Base-by-base conservation (phyloP, 2,113 vertebrate species). In the Eonycteris spelaea region DNA sequence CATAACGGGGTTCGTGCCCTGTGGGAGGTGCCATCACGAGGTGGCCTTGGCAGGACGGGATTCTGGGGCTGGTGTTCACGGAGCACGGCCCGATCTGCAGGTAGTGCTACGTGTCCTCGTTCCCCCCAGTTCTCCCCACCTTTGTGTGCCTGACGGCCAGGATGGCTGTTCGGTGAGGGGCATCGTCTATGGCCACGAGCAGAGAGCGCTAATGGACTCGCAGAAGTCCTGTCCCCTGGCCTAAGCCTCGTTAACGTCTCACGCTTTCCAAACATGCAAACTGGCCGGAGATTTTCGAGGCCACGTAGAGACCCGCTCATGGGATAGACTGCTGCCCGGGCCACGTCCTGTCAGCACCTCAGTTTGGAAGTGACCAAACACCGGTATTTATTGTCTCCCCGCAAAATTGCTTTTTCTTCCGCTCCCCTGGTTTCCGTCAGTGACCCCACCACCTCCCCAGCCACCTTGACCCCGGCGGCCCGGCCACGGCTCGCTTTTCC, bases 81-180 rank as follows among this genome's bases (percentile, higher is more conserved):
- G 0, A 40, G 48, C 11, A 3, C 55, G 86, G 19, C 43, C 24
- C 22, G 26, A 15, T 51, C 28, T 12, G 48, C 48, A 33, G 38
- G 14, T 15, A n/a, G 6, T 10, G 40, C 40, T 40, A 5, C 0
- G 2, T 0, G 0, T 55, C 40, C 38, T 30, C 53, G 0, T 24
- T 2, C 33, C 53, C 68, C 18, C 4, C 14, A 1, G 10, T 3
- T 5, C 3, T 28, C n/a, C 38, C 40, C 30, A 24, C 8, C 21
- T 90, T 35, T 75, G 33, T 33, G 85, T 9, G 70, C 61, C 35
- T 15, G 33, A 65, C 0, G 9, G 67, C 22, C 30, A 59, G 65
- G 84, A 10, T 28, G 38, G 6, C 61, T 77, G 5, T 21, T 4
- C 7, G 40, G 77, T 1, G 0, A 7, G 63, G 59, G 51, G 19